Base-by-base conservation (phyloP, 2,888 invertebrate species). In the Nasonia oneida region DNA sequence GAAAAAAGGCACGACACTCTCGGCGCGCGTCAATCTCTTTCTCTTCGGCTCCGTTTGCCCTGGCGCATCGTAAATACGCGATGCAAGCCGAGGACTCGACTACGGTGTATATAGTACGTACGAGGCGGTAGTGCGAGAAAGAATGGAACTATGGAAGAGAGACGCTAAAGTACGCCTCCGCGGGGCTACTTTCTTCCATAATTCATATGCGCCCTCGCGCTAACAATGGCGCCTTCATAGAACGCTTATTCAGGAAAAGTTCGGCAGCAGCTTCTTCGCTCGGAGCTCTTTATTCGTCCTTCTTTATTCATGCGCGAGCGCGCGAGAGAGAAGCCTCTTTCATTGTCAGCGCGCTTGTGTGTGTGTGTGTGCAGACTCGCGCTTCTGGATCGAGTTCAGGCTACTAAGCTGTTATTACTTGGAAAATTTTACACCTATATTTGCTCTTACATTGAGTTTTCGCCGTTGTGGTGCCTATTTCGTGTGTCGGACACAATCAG, bases 211-310 rank as follows among this genome's bases (percentile, higher is more conserved):
- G 33, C 57, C 23, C 71, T 67, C 18, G 57, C 29, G 33, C 67
- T 78, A 78, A 78, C 79, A 80, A 80, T 80, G 64, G 33, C n/a
- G 37, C 29, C 42, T 74, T 39, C 50, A 39, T 12, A 23, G 50
- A 81, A 74, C 67, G 83, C 76, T 83, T 83, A 83, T 83, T 83
- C 83, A 77, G 71, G 83, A 67, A 77, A 83, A 83, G 77, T 76
- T 83, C 70, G 75, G 64, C 37, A n/a, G 37, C 39, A n/a, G 50
- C 53, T 75, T 75, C 53, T 75, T 33, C 73, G 23, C 71, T 39
- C n/a, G n/a, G 64, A 3, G 53, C 70, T 53, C 53, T 77, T 53
- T 74, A 42, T 73, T 57, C 12, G 0, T 37, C 3, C 50, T 57
- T n/a, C 33, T 74, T 74, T 64, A 42, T 57, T 73, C 42, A 42